Evolutionary conservation across 2,113 vertebrate species (phyloP), one percentile per base, ranked within the genome.

Genomic region (Alces alces): DNA sequence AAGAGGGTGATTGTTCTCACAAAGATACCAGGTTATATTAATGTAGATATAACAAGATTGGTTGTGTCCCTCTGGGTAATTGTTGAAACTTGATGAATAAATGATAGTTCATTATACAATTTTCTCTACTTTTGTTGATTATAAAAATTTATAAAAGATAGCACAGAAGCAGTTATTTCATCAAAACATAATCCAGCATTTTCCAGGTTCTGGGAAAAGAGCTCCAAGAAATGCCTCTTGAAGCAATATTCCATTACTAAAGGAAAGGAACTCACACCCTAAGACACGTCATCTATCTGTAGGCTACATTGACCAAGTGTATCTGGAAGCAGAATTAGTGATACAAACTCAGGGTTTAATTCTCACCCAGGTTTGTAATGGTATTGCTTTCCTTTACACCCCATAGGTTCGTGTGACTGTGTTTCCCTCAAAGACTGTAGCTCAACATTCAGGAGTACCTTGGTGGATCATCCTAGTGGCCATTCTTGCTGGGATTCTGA

Each of bases 381-480:
- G 11, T 13, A 3, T 1, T 0, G 33, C 33, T 82, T 45, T 79
- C 39, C 88, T 23, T 43, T 91, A 36, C 70, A 1, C 84, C 54
- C 52, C 4, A 0, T 10, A 99, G 99, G 99, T 99, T 61, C 99
- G 98, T 4, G 98, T 99, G 91, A 99, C 99, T 0, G 99, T 99
- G 92, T 99, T 99, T 73, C 99, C 99, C 80, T 99, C 99, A 52
- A 99, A 99, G 88, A 97, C 98, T 1, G 98, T 98, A 10, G 98
- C 99, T 13, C 99, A 99, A 61, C 98, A 99, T 36, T 99, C 99
- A 1, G 99, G 99, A 47, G 98, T 99, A 4, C 99, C 99, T 0
- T 99, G 99, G 99, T 99, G 99, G 99, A 99, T 99, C 98, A 99
- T 99, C 1, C 97, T 99, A 0, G 99, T 99, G 95, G 99, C 99